Evolutionary conservation across 2,888 invertebrate genomes (phyloP).

Genomic region (Coenonympha glycerion): DNA sequence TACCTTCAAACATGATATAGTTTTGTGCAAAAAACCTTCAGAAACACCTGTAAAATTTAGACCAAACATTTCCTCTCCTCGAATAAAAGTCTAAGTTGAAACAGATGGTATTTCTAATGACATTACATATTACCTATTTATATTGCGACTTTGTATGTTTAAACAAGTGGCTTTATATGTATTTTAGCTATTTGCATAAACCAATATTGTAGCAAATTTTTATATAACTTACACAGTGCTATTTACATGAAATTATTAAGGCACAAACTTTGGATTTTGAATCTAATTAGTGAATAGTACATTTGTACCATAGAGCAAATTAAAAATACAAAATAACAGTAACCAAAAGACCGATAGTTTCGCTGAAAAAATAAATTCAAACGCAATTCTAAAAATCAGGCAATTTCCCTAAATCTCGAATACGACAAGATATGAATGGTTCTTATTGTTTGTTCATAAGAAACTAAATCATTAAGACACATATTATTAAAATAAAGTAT

Average conservation of each 20-base stretch:
- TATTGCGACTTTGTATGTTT: not conserved
- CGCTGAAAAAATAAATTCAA: no score
- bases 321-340: no score
- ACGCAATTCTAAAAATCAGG: no score
- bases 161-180: not conserved
- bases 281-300: no score
- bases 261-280: no score
- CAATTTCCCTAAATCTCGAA: no score
- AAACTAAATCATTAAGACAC: not conserved
- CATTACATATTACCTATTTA: not conserved
- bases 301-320: no score
- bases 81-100: not conserved
- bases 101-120: slow-evolving; percentile 1
- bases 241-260: no score
- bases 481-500: no score
- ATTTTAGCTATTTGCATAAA: not conserved
- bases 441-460: no score
- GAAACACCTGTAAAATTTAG: not conserved
- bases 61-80: not conserved
- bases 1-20: not conserved
- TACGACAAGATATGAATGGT: no score
- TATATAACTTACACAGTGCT: not conserved
- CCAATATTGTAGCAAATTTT: not conserved
- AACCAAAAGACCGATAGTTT: no score
- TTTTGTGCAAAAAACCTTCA: not conserved